phyloP scores from a whole-genome alignment of 2,888 invertebrate species.

The Andrena hattorfiana region DNA sequence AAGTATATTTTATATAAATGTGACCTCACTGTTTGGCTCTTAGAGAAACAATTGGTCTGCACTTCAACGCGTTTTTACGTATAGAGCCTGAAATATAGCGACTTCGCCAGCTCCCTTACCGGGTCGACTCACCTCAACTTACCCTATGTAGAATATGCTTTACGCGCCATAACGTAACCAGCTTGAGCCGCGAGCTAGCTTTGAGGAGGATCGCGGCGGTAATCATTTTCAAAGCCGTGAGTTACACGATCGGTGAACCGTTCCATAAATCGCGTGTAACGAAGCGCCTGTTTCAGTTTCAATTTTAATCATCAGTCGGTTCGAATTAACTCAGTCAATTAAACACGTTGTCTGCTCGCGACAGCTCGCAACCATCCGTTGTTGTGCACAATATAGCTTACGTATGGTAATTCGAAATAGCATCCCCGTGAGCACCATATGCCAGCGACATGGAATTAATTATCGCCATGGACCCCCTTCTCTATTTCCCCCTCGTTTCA shows the following conservation, averaged over 20 bases:
- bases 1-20: too few relatives aligned
- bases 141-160: too few relatives aligned
- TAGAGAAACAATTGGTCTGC: too few relatives aligned
- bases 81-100: too few relatives aligned
- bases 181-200: not conserved
- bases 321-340: conserved; percentile 70
- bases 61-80: too few relatives aligned
- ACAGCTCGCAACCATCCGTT: conserved; percentile 64
- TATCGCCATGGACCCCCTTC: conserved; percentile 62
- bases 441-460: conserved; percentile 73
- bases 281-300: conserved; percentile 27
- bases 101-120: too few relatives aligned
- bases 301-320: conserved; percentile 70
- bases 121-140: too few relatives aligned
- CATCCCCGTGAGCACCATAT: conserved; percentile 70
- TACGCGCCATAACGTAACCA: too few relatives aligned
- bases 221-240: not conserved
- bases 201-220: not conserved
- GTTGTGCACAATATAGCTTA: conserved; percentile 66
- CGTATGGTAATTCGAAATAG: conserved; percentile 72
- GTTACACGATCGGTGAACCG: conserved; percentile 9
- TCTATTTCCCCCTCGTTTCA: conserved; percentile 43
- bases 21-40: too few relatives aligned
- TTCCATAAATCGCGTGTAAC: conserved; percentile 39
- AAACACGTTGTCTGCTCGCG: conserved; percentile 67